phyloP scores from a whole-genome alignment of 2,888 invertebrate genomes.

The Automeris io region DNA sequence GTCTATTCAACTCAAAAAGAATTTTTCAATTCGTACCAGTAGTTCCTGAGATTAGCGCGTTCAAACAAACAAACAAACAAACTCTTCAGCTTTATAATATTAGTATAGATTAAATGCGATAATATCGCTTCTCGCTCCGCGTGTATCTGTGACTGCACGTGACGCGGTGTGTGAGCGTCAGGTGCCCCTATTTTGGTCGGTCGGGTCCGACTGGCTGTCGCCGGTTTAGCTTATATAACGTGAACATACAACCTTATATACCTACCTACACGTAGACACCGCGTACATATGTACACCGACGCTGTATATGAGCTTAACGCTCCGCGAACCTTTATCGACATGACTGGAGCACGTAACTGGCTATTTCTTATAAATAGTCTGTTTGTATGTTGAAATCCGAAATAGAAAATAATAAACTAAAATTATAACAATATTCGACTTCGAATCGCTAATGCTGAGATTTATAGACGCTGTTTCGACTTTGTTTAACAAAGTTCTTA shows the following conservation, averaged over 20 bases:
- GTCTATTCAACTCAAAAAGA: too few species aligned
- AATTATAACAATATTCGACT: too few species aligned
- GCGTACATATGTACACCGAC: constrained; percentile 16
- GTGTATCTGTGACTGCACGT: constrained; percentile 2
- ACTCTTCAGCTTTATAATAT: too few species aligned
- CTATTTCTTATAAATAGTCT: constrained; percentile 6
- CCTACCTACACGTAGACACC: constrained; percentile 14
- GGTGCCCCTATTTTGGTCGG: constrained; percentile 74
- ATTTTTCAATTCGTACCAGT: too few species aligned
- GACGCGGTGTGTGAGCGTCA: constrained; percentile 56
- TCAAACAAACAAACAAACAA: too few species aligned
- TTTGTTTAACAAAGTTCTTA: too few species aligned
- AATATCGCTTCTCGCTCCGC: constrained; percentile 10
- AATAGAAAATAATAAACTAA: too few species aligned
- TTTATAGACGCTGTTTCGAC: too few species aligned
- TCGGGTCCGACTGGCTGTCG: constrained; percentile 57
- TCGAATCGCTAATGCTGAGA: too few species aligned
- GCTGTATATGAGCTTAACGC: constrained; percentile 17
- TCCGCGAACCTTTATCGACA: constrained; percentile 20
- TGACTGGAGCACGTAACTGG: constrained; percentile 15
- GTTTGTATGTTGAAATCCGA: background rate
- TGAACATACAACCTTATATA: constrained; percentile 42
- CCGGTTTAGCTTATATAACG: constrained; percentile 63
- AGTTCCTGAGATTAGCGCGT: too few species aligned
- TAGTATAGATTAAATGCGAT: too few species aligned